Percentiles rank a stretch among this genome's conserved stretches.
phyloP scores from a whole-genome alignment of 2,113 vertebrate species.

The Apodemus sylvaticus region DNA sequence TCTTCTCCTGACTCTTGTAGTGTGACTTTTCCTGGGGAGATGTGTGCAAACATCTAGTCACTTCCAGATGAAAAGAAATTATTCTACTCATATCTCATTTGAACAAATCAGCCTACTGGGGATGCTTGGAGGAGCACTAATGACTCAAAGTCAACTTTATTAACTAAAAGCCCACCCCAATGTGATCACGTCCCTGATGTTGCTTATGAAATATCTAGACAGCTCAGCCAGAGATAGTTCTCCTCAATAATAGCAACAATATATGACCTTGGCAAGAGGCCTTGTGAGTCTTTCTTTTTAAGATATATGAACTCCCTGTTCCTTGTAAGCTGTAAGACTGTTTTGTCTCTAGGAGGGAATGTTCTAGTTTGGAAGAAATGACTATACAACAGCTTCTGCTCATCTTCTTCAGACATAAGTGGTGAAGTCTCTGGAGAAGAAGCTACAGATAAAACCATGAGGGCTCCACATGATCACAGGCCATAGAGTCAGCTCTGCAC shows the following conservation, averaged over 20 bases:
- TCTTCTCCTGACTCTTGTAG: neutral
- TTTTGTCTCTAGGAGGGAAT: neutral
- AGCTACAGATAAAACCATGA: neutral
- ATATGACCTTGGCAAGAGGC: neutral
- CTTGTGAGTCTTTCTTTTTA: neutral
- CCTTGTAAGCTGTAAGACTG: neutral
- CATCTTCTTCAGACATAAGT: neutral
- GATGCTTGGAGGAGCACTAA: neutral
- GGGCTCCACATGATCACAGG: neutral
- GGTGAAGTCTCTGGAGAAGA: neutral
- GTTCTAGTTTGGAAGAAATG: neutral
- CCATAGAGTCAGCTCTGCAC: neutral
- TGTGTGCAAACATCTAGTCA: neutral
- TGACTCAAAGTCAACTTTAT: neutral
- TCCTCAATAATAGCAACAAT: neutral
- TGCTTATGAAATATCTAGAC: neutral
- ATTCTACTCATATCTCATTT: neutral
- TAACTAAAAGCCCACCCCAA: neutral
- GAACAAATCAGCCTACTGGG: neutral
- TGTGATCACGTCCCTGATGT: neutral
- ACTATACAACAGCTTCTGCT: neutral
- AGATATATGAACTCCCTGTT: neutral
- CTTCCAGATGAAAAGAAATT: neutral
- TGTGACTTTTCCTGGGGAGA: neutral
- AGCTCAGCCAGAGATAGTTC: neutral